A percentile compares a stretch with the other conserved stretches of the same genome.
phyloP scores from a whole-genome alignment of 2,113 vertebrate genomes.

The Pongo pygmaeus region DNA sequence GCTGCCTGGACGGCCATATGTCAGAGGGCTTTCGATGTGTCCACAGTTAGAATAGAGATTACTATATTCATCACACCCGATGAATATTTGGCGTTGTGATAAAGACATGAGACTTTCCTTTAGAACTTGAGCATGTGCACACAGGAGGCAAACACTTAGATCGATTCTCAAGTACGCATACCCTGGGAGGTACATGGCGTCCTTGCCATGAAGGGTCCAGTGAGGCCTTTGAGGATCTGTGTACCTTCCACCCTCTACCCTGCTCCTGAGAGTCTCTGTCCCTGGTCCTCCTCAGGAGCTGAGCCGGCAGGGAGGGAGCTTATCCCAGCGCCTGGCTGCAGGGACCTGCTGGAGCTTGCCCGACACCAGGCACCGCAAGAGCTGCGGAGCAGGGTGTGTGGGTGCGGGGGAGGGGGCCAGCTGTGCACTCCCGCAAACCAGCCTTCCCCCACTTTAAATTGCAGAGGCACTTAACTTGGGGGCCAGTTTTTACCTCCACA shows the following conservation, averaged over 20 bases:
- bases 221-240: not conserved
- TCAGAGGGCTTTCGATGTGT: not conserved
- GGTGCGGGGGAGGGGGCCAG: not conserved
- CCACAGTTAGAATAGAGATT: not conserved
- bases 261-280: not conserved
- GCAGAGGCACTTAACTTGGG: no score
- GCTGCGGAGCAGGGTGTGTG: not conserved
- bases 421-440: not conserved
- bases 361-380: not conserved
- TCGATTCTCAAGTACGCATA: not conserved
- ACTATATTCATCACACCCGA: not conserved
- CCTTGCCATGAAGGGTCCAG: not conserved
- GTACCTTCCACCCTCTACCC: not conserved
- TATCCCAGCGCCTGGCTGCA: not conserved
- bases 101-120: not conserved
- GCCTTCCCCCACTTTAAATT: no score
- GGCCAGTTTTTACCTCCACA: not conserved
- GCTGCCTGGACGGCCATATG: not conserved
- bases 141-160: not conserved
- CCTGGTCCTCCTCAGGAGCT: not conserved
- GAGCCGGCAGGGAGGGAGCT: not conserved
- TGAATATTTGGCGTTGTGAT: not conserved
- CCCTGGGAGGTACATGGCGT: not conserved
- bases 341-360: conserved; percentile 58
- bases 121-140: rapidly evolving